Conservation (phyloP, 1,140 invertebrate species). For the Drosophila ficusphila region DNA sequence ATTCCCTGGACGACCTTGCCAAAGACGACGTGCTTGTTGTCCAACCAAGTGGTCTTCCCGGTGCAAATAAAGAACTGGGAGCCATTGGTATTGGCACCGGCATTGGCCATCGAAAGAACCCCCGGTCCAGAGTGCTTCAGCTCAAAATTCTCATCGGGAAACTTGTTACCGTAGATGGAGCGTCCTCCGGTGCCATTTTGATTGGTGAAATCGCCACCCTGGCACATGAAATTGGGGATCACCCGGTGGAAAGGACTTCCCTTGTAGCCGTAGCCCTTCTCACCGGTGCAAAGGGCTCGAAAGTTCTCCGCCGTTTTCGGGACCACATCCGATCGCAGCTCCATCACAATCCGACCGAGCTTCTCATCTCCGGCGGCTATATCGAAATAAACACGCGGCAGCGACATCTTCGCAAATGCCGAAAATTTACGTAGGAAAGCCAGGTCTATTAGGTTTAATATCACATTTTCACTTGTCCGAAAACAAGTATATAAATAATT, state of each 20-base stretch:
- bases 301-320: slow-evolving; percentile 98
- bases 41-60: slow-evolving; percentile 96
- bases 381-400: slow-evolving; percentile 35
- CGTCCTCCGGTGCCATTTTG: slow-evolving; percentile 97
- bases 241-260: slow-evolving; percentile 95
- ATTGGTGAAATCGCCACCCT: slow-evolving; percentile 97
- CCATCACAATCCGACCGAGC: slow-evolving; percentile 79
- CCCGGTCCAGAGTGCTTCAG: slow-evolving; percentile 96
- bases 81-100: slow-evolving; percentile 97
- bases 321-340: slow-evolving; percentile 93
- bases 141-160: slow-evolving; percentile 97
- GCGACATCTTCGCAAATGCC: slow-evolving; percentile 15
- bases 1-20: slow-evolving; percentile 96
- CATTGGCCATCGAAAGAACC: slow-evolving; percentile 96
- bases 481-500: background rate
- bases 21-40: slow-evolving; percentile 98
- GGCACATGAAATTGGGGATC: slow-evolving; percentile 99
- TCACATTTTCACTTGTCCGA: background rate
- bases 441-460: slow-evolving; percentile 5
- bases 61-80: slow-evolving; percentile 98
- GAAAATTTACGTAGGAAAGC: slow-evolving; percentile 2
- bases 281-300: slow-evolving; percentile 94
- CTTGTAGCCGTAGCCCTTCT: slow-evolving; percentile 96
- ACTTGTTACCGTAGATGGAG: slow-evolving; percentile 97
- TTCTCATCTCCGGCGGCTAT: slow-evolving; percentile 12